These are phyloP conservation scores for Amblyornis subalaris DNA, from an alignment of 2,113 vertebrate species.

Conservation along the genomic window DNA sequence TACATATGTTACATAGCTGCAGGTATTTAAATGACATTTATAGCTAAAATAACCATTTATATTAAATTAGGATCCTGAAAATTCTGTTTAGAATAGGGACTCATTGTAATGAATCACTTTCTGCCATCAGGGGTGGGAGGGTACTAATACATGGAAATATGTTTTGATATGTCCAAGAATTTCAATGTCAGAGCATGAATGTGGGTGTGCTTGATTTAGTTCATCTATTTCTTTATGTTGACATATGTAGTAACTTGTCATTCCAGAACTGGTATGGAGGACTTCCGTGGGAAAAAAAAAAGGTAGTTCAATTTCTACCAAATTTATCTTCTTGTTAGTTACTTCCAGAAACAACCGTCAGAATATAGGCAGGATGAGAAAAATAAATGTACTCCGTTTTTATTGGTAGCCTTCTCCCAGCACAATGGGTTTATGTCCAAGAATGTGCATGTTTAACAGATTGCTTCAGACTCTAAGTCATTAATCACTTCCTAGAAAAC, in stretches of 20 bases:
- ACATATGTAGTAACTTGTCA: not conserved
- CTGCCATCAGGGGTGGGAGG: not conserved
- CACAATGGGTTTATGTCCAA: not conserved
- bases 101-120: not conserved
- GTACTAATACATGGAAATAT: not conserved
- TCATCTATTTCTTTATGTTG: not conserved
- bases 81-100: not conserved
- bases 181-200: not conserved
- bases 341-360: not conserved
- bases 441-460: not conserved
- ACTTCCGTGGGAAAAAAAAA: not conserved
- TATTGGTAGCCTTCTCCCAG: not conserved
- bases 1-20: not conserved
- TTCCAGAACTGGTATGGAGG: not conserved
- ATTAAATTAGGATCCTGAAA: not conserved
- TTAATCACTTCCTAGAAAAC: not conserved
- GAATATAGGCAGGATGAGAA: not conserved
- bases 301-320: not conserved
- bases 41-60: not conserved
- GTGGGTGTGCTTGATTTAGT: not conserved
- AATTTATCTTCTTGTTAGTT: not conserved
- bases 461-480: not conserved
- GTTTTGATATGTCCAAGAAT: not conserved
- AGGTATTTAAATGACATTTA: not conserved
- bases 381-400: not conserved